phyloP scores from a whole-genome alignment of 2,888 invertebrate genomes.

The Scotopteryx bipunctaria region DNA sequence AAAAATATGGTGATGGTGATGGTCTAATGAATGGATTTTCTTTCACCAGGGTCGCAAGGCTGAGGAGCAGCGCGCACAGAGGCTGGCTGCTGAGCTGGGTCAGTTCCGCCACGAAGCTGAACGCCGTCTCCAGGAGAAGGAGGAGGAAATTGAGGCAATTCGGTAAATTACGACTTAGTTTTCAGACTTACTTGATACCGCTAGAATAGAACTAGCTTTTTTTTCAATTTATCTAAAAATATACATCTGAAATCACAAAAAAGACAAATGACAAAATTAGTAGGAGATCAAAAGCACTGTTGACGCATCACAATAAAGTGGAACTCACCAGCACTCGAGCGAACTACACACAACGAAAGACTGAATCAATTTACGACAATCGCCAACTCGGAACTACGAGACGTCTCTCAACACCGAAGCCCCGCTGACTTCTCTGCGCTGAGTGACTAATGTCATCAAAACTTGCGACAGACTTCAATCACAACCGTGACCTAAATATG shows the following conservation, averaged over 20 bases:
- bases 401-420: constrained; percentile 54
- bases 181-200: too few species aligned
- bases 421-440: constrained; percentile 52
- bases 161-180: too few species aligned
- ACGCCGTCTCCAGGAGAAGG: constrained; percentile 98
- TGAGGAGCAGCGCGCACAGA: constrained; percentile 97
- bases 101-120: constrained; percentile 98
- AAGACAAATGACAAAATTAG: background rate
- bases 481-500: constrained; percentile 66
- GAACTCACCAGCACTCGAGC: constrained; percentile 25
- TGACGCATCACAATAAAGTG: background rate
- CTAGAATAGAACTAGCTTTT: too few species aligned
- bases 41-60: constrained; percentile 93
- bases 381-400: constrained; percentile 63
- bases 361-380: constrained; percentile 43
- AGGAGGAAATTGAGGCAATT: constrained; percentile 98
- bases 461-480: constrained; percentile 53
- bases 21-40: background rate
- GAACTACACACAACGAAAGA: constrained; percentile 35
- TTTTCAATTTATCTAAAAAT: too few species aligned
- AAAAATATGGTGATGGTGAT: too few species aligned
- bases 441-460: constrained; percentile 64
- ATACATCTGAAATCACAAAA: background rate
- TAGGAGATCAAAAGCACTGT: background rate
- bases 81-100: constrained; percentile 95